phyloP scores from a whole-genome alignment of 2,113 vertebrate species.

The Neodontobutis hainanensis region DNA sequence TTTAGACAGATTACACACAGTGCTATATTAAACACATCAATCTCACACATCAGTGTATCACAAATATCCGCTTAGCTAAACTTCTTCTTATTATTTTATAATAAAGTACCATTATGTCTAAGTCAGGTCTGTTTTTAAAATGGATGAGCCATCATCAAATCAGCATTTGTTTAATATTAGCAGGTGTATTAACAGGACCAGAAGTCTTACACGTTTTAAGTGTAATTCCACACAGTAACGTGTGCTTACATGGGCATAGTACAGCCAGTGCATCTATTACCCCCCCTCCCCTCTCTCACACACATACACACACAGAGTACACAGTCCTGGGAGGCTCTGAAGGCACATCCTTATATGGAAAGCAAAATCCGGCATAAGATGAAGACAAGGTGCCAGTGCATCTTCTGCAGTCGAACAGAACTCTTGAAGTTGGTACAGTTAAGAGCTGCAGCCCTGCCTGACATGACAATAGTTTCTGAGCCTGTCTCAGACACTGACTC shows the following conservation, averaged over 20 bases:
- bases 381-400: constrained; percentile 63
- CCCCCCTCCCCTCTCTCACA: constrained; percentile 20
- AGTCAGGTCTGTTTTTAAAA: too few relatives aligned
- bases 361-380: constrained; percentile 48
- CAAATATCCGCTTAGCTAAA: not conserved
- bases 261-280: constrained; percentile 59
- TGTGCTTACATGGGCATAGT: constrained; percentile 78
- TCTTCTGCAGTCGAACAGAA: constrained; percentile 19
- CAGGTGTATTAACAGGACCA: not conserved
- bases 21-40: not conserved
- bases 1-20: not conserved
- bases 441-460: not conserved
- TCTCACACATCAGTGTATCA: not conserved
- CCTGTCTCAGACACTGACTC: constrained; percentile 35
- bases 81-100: not conserved
- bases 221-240: constrained; percentile 31
- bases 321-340: constrained; percentile 48
- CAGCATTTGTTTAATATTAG: too few relatives aligned
- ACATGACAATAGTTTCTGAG: not conserved
- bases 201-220: constrained; percentile 1
- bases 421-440: constrained; percentile 1
- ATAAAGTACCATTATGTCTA: too few relatives aligned
- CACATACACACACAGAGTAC: constrained; percentile 25
- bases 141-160: too few relatives aligned
- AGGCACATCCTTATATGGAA: constrained; percentile 76